These are phyloP conservation scores for Euplagia quadripunctaria DNA, from an alignment of 2,888 invertebrate species.

Conservation along the genomic window DNA sequence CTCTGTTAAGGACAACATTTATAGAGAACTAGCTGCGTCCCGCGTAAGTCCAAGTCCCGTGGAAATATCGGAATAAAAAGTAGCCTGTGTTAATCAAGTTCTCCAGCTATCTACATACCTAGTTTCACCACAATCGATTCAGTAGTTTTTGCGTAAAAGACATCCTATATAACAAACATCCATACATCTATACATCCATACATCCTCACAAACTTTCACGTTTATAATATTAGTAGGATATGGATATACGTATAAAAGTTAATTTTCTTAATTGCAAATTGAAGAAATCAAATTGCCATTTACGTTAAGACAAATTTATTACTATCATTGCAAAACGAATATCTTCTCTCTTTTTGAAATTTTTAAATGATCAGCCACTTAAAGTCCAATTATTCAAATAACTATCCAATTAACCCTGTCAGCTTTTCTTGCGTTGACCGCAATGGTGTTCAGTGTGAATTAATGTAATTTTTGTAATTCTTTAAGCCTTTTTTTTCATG, in stretches of 20 bases:
- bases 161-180: no score
- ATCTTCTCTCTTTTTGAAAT: neutral
- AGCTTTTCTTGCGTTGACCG: neutral
- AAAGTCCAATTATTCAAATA: constrained; percentile 7
- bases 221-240: neutral
- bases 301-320: neutral
- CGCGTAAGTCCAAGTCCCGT: no score
- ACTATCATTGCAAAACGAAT: neutral
- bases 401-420: neutral
- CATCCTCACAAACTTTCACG: no score
- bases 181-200: no score
- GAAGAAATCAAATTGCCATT: neutral
- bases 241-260: neutral
- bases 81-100: no score
- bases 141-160: no score
- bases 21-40: no score
- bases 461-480: neutral
- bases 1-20: neutral
- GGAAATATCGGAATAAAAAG: no score
- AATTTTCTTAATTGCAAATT: neutral
- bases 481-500: neutral
- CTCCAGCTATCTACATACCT: no score
- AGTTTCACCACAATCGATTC: no score
- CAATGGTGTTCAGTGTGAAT: neutral
- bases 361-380: constrained; percentile 2